Conservation (phyloP, 1,140 invertebrate genomes). For the Harpegnathos saltator region DNA sequence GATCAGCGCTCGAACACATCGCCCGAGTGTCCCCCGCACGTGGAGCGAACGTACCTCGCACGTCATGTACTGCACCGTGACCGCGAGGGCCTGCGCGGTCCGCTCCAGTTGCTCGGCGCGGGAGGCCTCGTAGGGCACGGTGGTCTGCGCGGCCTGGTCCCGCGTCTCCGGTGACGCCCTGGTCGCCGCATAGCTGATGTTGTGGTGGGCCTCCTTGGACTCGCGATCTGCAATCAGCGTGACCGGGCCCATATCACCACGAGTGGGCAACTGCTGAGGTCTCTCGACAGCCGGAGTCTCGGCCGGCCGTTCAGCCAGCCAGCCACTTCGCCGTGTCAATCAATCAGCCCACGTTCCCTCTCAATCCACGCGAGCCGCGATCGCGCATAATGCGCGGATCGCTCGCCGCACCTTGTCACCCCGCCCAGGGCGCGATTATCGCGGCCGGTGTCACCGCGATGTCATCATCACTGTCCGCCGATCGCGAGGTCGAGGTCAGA, state of each 20-base stretch:
- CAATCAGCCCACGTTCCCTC: constrained; percentile 34
- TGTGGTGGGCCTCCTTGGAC: constrained; percentile 75
- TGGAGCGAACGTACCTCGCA: constrained; percentile 86
- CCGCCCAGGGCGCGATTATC: too few relatives aligned
- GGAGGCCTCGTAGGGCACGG: constrained; percentile 66
- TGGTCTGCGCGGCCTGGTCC: constrained; percentile 76
- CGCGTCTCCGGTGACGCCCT: constrained; percentile 70
- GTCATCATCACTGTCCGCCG: too few relatives aligned
- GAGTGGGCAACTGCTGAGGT: background rate
- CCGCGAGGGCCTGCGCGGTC: constrained; percentile 89
- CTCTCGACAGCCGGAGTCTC: background rate
- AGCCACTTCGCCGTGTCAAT: constrained; percentile 20
- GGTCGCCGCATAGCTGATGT: constrained; percentile 52
- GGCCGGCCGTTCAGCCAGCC: background rate
- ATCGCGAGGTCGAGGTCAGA: too few relatives aligned
- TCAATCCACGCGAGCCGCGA: constrained; percentile 13
- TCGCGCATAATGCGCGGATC: constrained; percentile 3
- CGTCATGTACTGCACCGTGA: constrained; percentile 90
- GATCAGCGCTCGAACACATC: too few relatives aligned
- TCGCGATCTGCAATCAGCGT: constrained; percentile 81
- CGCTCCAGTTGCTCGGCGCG: constrained; percentile 78
- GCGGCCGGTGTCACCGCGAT: too few relatives aligned
- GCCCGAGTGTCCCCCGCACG: too few relatives aligned
- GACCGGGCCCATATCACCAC: constrained; percentile 75
- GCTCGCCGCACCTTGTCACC: background rate